Conservation (phyloP, 2,113 vertebrate genomes). For the Melanerpes aurifrons region DNA sequence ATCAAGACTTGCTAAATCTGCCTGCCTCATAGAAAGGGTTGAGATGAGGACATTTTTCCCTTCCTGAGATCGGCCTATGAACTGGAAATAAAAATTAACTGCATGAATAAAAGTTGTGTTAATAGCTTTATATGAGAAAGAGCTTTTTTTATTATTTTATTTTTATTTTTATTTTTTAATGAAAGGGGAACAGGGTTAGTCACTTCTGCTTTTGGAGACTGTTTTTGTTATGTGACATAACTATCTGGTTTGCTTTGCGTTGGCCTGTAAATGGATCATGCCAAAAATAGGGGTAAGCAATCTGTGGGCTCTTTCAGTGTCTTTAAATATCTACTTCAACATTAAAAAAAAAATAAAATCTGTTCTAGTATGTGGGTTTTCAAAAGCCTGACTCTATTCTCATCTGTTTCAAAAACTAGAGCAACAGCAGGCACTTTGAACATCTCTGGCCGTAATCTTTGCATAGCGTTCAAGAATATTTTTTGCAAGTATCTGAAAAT, state of each 20-base stretch:
- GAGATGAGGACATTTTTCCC: background rate
- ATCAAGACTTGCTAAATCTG: conserved; percentile 24
- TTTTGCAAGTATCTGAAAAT: background rate
- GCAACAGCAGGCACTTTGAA: background rate
- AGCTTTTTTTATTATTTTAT: background rate
- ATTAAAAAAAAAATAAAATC: background rate
- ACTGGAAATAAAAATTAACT: conserved; percentile 10
- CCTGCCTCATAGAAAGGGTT: background rate
- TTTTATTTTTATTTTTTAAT: background rate
- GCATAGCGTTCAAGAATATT: background rate
- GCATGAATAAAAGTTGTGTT: background rate
- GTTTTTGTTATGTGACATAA: background rate
- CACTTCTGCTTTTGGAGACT: background rate
- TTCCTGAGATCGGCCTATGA: background rate
- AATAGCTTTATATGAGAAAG: background rate
- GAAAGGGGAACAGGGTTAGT: background rate
- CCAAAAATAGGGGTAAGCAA: conserved; percentile 18
- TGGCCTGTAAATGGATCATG: background rate
- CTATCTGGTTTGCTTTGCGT: background rate
- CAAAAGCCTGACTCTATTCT: background rate
- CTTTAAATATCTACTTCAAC: background rate
- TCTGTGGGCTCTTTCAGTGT: background rate
- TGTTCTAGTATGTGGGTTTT: background rate
- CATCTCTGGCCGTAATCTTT: background rate
- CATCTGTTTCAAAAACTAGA: background rate